A percentile compares a stretch with the other conserved stretches of the same genome.
Conservation (phyloP, 2,888 invertebrate genomes). For the Lepetodrilus schrolli region DNA sequence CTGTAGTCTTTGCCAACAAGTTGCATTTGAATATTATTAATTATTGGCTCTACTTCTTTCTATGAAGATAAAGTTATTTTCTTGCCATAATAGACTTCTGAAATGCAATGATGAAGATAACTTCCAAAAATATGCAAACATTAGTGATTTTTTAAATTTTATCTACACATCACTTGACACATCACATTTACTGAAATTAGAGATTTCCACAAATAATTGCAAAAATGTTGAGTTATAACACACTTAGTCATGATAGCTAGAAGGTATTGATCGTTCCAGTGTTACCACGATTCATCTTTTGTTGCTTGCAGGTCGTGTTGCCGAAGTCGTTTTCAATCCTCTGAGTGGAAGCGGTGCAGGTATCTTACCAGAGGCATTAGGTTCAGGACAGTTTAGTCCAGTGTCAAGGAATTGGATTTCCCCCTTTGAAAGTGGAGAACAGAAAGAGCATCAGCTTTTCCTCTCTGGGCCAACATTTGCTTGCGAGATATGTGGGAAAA, state of each 20-base stretch:
- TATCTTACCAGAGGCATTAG: background rate
- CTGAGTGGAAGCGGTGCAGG: background rate
- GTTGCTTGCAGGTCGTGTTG: slow-evolving; percentile 5
- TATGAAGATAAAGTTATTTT: too few species aligned
- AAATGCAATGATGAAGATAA: too few species aligned
- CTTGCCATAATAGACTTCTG: too few species aligned
- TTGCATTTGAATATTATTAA: too few species aligned
- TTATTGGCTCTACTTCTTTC: too few species aligned
- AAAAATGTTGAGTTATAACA: background rate
- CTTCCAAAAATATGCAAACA: too few species aligned
- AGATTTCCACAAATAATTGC: too few species aligned
- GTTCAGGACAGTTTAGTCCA: background rate
- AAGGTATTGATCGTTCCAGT: background rate
- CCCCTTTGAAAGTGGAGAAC: background rate
- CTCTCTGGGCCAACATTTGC: background rate
- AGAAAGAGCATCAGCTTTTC: too few species aligned
- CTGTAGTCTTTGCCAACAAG: too few species aligned
- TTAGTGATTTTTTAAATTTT: too few species aligned
- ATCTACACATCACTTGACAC: too few species aligned
- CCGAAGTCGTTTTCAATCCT: background rate
- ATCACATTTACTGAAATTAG: too few species aligned
- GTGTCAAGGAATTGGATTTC: background rate
- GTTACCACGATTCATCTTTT: background rate
- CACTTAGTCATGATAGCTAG: background rate
- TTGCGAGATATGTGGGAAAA: slow-evolving; percentile 12